Base-by-base conservation (phyloP, 2,113 vertebrate genomes). In the Osmerus mordax region DNA sequence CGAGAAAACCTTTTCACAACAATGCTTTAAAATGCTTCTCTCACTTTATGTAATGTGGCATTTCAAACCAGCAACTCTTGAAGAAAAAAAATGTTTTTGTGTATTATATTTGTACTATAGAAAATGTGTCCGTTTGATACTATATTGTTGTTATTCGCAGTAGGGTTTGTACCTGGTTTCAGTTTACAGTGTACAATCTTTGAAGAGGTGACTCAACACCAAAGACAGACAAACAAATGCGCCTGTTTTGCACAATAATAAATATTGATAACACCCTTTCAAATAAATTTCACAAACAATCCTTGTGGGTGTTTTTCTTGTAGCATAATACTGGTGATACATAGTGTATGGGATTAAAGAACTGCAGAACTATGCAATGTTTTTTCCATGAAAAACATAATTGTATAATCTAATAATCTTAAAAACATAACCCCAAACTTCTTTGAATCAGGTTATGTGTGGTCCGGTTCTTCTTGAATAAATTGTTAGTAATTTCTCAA, bases 101-200 rank as follows among this genome's bases (percentile, higher is more conserved):
- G 73, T 76, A 69, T 76, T 71, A 65, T 51, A 67, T 84, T 84
- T 82, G 76, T 82, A 82, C 74, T 84, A 79, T 82, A 80, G 80
- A 72, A 73, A 67, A 67, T 51, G 72, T 75, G 77, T 73, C 70
- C 74, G 77, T 84, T 82, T 82, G 78, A 84, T 82, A 82, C 77
- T 63, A 77, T 77, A 58, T 75, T 77, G 77, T 71, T 72, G 67
- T 74, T 72, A 79, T 77, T 84, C 32, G 28, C 75, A 67, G 72
- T 76, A 78, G 21, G 55, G 41, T 67, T 73, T 73, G 63, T 66
- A 73, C 7, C 32, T 8, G 41, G 72, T 66, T 67, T 67, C 63
- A 21, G n/a, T 67, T 19, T 18, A 67, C 41, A 18, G 13, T 73
- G 64, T 71, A 73, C 63, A 73, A 36, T 65, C 32, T 59, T 36